Percentiles rank a stretch among this genome's conserved stretches.
phyloP scores from a whole-genome alignment of 2,888 invertebrate species.

The Harpalus rubripes region DNA sequence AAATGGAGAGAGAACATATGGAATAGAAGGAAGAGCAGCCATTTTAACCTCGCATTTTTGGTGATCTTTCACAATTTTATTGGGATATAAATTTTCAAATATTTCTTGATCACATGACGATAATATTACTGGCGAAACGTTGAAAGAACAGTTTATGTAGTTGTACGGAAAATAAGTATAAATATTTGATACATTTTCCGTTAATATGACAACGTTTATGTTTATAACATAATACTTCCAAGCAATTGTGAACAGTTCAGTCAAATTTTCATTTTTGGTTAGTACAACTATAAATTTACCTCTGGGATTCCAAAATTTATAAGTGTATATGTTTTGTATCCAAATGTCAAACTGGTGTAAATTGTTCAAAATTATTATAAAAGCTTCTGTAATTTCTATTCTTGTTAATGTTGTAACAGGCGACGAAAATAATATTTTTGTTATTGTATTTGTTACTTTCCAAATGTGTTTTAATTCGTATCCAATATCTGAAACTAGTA shows the following conservation, averaged over 20 bases:
- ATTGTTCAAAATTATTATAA: slow-evolving; percentile 7
- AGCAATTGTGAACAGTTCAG: slow-evolving; percentile 18
- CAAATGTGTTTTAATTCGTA: slow-evolving; percentile 4
- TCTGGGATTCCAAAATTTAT: slow-evolving; percentile 39
- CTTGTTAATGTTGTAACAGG: background rate
- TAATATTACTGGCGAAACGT: background rate
- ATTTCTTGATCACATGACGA: slow-evolving; percentile 66
- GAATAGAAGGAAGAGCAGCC: slow-evolving; percentile 61
- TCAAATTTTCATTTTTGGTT: slow-evolving; percentile 12
- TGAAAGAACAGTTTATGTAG: slow-evolving; percentile 18
- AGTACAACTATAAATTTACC: slow-evolving; percentile 24
- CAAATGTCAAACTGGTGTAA: slow-evolving; percentile 11
- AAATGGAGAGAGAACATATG: slow-evolving; percentile 69
- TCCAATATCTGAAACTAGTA: slow-evolving; percentile 13
- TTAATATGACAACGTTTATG: slow-evolving; percentile 12
- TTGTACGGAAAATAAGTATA: slow-evolving; percentile 54
- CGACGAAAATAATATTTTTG: slow-evolving; percentile 1
- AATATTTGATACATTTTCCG: background rate
- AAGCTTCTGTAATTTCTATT: background rate
- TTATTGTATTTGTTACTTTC: slow-evolving; percentile 15
- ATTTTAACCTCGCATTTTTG: slow-evolving; percentile 68
- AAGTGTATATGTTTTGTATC: background rate
- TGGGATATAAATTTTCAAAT: slow-evolving; percentile 64
- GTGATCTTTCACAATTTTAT: slow-evolving; percentile 60
- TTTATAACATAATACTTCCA: slow-evolving; percentile 47